Evolutionary conservation across 2,888 invertebrate species (phyloP).

Genomic region (Imbricaverruca yamaguchii): DNA sequence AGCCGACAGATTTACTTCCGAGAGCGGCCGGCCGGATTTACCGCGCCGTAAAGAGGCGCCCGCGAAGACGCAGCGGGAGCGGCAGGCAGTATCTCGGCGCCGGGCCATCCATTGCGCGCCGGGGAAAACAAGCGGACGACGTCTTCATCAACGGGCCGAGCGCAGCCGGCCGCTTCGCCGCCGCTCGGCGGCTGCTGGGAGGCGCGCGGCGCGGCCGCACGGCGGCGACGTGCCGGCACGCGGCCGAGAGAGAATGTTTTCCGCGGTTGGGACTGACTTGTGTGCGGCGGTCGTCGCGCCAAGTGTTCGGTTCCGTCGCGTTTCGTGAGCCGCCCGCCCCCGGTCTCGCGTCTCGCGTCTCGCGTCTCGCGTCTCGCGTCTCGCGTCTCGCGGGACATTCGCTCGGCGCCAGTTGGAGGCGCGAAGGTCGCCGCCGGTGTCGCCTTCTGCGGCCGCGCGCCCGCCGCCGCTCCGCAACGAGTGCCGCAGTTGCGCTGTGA

Average conservation of each 20-base stretch:
- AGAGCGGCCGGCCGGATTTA: not conserved
- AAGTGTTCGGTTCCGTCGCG: no score
- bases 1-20: not conserved
- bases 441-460: not conserved
- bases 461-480: not conserved
- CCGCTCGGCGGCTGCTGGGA: not conserved
- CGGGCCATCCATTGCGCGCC: not conserved
- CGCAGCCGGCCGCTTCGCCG: not conserved
- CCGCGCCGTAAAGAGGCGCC: not conserved
- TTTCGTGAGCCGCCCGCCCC: no score
- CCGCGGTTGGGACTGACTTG: no score
- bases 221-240: not conserved
- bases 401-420: no score
- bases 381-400: no score
- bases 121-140: not conserved
- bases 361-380: no score
- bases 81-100: not conserved
- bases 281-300: no score
- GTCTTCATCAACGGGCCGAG: not conserved
- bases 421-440: no score
- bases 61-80: not conserved
- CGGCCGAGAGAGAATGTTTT: no score
- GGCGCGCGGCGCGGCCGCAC: not conserved
- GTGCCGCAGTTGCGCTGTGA: not conserved
- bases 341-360: no score